Conservation (phyloP, 2,113 vertebrate genomes). For the Amia ocellicauda region DNA sequence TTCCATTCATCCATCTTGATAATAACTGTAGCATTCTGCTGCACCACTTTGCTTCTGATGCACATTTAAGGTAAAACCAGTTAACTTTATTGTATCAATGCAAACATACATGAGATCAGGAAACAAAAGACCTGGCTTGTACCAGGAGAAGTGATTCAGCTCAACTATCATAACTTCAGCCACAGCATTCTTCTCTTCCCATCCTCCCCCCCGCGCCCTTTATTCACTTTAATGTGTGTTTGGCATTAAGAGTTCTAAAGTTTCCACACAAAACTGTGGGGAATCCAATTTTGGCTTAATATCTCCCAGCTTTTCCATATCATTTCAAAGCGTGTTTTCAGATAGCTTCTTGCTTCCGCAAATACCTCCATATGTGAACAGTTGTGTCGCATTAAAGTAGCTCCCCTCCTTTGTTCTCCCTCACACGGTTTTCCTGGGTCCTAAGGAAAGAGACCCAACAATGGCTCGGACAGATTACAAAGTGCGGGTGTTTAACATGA, state of each 20-base stretch:
- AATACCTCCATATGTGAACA: conserved; percentile 43
- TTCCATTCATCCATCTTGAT: too few relatives aligned
- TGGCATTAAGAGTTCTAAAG: conserved; percentile 45
- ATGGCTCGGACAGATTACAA: conserved; percentile 26
- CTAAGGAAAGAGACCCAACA: background rate
- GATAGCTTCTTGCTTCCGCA: conserved; percentile 42
- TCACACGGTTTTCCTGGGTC: background rate
- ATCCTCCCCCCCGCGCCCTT: conserved; percentile 40
- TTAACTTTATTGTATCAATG: conserved; percentile 46
- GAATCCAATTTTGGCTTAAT: conserved; percentile 51
- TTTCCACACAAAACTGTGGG: conserved; percentile 61
- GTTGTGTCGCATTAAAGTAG: conserved; percentile 17
- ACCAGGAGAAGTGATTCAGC: conserved; percentile 44
- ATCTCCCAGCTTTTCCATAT: conserved; percentile 53
- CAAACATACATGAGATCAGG: conserved; percentile 55
- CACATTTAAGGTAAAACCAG: conserved; percentile 50
- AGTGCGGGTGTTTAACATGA: conserved; percentile 25
- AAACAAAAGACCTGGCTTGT: conserved; percentile 57
- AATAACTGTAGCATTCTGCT: conserved; percentile 37
- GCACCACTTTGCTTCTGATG: conserved; percentile 64
- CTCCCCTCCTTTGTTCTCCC: background rate
- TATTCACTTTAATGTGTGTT: conserved; percentile 66
- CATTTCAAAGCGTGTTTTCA: conserved; percentile 48
- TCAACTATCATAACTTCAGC: conserved; percentile 59
- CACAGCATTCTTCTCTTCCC: conserved; percentile 40